These are phyloP conservation scores for Bolborhynchus lineola DNA, from an alignment of 2,113 vertebrate species.

Conservation along the genomic window DNA sequence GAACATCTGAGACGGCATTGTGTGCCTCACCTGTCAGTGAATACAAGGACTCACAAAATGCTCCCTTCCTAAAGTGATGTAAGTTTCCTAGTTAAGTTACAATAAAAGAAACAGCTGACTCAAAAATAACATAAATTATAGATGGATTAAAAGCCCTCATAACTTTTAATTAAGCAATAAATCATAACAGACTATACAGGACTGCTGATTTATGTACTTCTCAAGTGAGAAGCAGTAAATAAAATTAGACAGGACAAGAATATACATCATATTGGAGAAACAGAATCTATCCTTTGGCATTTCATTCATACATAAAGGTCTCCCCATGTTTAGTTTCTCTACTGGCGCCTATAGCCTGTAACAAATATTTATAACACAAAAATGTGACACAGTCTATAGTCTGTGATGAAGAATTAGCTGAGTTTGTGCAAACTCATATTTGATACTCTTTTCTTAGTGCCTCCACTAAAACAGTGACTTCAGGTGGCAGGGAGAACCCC, in stretches of 20 bases:
- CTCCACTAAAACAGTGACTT: background rate
- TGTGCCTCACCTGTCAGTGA: slow-evolving; percentile 61
- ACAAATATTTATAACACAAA: background rate
- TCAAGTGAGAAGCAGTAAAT: slow-evolving; percentile 57
- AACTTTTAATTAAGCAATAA: slow-evolving; percentile 74
- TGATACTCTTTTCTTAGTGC: background rate
- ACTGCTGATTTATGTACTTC: slow-evolving; percentile 53
- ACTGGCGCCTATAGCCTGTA: background rate
- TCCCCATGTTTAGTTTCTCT: slow-evolving; percentile 1
- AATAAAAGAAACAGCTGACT: slow-evolving; percentile 51
- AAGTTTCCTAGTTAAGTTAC: slow-evolving; percentile 10
- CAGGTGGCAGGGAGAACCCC: background rate
- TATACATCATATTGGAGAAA: background rate
- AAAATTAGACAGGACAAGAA: slow-evolving; percentile 46
- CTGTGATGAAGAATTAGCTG: background rate
- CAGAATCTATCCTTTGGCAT: background rate
- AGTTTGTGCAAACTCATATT: background rate
- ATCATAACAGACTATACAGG: slow-evolving; percentile 42
- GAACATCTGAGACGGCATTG: slow-evolving; percentile 29
- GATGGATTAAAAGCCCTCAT: slow-evolving; percentile 46
- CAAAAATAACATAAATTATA: slow-evolving; percentile 67
- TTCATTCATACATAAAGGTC: slow-evolving; percentile 36
- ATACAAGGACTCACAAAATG: background rate
- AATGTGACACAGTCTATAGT: fast-evolving
- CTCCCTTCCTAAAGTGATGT: background rate